These are phyloP conservation scores for Dynastes maya DNA, from an alignment of 2,888 invertebrate species.

Conservation along the genomic window DNA sequence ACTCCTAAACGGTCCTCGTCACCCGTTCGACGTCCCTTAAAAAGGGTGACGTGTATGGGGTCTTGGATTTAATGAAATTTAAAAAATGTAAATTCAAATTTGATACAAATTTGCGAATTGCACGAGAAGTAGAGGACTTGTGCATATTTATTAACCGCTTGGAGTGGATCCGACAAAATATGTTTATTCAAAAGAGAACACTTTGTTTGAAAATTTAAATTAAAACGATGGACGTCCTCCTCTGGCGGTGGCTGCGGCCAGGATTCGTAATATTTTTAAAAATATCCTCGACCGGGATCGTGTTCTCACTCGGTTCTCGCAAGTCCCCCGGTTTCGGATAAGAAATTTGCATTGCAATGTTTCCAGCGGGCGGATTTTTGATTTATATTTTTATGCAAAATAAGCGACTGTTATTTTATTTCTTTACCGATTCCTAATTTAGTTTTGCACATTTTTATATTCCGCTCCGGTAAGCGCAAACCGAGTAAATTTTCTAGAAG, in stretches of 20 bases:
- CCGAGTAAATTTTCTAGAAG: no score
- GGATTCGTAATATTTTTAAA: conserved; percentile 54
- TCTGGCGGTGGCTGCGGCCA: conserved; percentile 32
- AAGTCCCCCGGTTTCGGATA: conserved; percentile 47
- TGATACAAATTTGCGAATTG: conserved; percentile 68
- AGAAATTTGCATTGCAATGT: conserved; percentile 50
- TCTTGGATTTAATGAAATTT: conserved; percentile 61
- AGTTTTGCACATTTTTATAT: conserved; percentile 25
- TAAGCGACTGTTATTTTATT: conserved; percentile 29
- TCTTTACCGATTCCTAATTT: conserved; percentile 33
- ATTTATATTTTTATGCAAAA: conserved; percentile 39
- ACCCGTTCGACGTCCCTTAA: background rate
- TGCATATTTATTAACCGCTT: conserved; percentile 67
- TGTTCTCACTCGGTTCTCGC: conserved; percentile 1
- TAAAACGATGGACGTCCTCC: conserved; percentile 60
- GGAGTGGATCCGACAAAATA: conserved; percentile 64
- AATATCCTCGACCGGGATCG: conserved; percentile 27
- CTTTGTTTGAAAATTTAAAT: conserved; percentile 66
- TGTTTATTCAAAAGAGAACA: conserved; percentile 68
- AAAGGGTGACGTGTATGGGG: background rate
- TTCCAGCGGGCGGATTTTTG: conserved; percentile 32
- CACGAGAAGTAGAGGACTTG: conserved; percentile 60
- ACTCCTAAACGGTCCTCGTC: conserved; percentile 18
- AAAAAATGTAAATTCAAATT: conserved; percentile 68
- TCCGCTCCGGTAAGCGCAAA: conserved; percentile 10